These are phyloP conservation scores for Bedellia somnulentella DNA, from an alignment of 2,888 invertebrate genomes.

Conservation along the genomic window DNA sequence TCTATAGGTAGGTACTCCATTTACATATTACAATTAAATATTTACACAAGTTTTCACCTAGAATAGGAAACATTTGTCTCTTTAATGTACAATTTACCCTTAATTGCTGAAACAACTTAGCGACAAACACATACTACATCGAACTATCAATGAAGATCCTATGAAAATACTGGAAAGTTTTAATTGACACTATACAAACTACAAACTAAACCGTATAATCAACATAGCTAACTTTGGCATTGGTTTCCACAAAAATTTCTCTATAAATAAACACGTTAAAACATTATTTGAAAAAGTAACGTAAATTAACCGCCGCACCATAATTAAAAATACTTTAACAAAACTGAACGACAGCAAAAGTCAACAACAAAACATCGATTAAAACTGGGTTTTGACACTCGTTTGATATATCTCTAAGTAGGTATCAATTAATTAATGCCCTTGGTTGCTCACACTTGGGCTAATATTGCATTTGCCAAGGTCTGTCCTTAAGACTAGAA, in stretches of 20 bases:
- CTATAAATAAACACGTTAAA: constrained; percentile 51
- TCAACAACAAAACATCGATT: constrained; percentile 43
- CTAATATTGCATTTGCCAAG: constrained; percentile 44
- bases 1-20: constrained; percentile 54
- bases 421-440: constrained; percentile 41
- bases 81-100: constrained; percentile 44
- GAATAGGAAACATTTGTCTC: constrained; percentile 58
- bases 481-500: constrained; percentile 54
- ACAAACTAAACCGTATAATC: constrained; percentile 46
- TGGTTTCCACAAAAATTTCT: constrained; percentile 47
- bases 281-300: constrained; percentile 43
- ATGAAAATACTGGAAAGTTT: constrained; percentile 49
- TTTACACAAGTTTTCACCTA: constrained; percentile 48
- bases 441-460: constrained; percentile 39
- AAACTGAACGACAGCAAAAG: constrained; percentile 24
- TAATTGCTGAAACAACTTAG: constrained; percentile 51
- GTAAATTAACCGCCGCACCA: constrained; percentile 20
- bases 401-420: constrained; percentile 43
- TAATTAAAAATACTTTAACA: constrained; percentile 6
- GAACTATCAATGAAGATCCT: constrained; percentile 42
- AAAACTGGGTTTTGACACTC: constrained; percentile 29
- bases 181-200: constrained; percentile 61
- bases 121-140: constrained; percentile 39
- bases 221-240: constrained; percentile 62
- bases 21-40: constrained; percentile 47